Percentiles rank a stretch among this genome's conserved stretches.
Conservation (phyloP, 2,797 vertebrate species). For the Oryzias sinensis region DNA sequence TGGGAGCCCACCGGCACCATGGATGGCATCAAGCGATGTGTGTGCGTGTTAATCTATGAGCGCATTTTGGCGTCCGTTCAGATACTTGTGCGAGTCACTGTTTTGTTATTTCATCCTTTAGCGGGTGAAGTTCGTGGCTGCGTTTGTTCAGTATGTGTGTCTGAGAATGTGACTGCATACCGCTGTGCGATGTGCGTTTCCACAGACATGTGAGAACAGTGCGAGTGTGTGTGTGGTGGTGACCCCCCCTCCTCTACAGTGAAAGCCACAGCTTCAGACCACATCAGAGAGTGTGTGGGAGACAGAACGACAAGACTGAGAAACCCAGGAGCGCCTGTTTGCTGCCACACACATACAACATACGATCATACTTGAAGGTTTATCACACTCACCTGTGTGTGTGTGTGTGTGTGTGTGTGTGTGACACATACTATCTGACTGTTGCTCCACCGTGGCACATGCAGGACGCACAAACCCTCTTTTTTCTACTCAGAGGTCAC, state of each 20-base stretch:
- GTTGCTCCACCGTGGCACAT: conserved; percentile 17
- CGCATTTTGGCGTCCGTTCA: conserved; percentile 52
- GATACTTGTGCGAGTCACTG: conserved; percentile 58
- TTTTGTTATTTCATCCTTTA: conserved; percentile 64
- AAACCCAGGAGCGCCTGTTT: conserved; percentile 72
- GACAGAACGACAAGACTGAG: conserved; percentile 75
- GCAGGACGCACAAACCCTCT: conserved; percentile 54
- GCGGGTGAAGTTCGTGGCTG: conserved; percentile 33
- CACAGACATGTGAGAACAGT: conserved; percentile 76
- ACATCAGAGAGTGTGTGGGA: conserved; percentile 75
- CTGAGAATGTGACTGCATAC: conserved; percentile 73
- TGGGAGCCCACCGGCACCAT: conserved; percentile 73
- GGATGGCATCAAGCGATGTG: conserved; percentile 66
- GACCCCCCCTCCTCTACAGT: conserved; percentile 63
- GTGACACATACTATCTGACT: conserved; percentile 46
- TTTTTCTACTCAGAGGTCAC: conserved; percentile 59
- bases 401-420: conserved; percentile 54
- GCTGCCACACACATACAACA: conserved; percentile 64
- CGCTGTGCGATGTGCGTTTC: conserved; percentile 70
- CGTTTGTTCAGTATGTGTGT: conserved; percentile 48
- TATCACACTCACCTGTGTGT: conserved; percentile 54
- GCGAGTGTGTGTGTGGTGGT: conserved; percentile 71
- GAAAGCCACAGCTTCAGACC: conserved; percentile 73
- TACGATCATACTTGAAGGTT: conserved; percentile 33
- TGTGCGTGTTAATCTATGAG: conserved; percentile 60